phyloP scores from a whole-genome alignment of 2,888 invertebrate genomes.

The Chaitophorus viminalis region DNA sequence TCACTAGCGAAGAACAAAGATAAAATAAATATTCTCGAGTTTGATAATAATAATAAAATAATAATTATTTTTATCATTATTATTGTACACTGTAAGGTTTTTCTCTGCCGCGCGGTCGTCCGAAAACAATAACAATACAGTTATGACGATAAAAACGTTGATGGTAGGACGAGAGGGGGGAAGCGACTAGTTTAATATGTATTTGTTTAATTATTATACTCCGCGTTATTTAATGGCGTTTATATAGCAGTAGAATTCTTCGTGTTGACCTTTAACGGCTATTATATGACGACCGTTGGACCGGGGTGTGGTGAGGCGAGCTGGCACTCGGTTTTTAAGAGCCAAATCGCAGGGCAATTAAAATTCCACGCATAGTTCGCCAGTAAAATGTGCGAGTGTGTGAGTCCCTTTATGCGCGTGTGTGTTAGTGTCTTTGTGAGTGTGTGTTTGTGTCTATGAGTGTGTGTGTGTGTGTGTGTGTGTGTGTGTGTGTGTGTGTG shows the following conservation, averaged over 20 bases:
- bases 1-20: not conserved
- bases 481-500: not conserved
- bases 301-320: not conserved
- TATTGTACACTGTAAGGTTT: too few species aligned
- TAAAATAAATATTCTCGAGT: not conserved
- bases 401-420: not conserved
- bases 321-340: slow-evolving; percentile 29
- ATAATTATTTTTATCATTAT: too few species aligned
- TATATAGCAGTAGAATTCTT: slow-evolving; percentile 20
- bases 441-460: not conserved
- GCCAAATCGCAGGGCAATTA: slow-evolving; percentile 44
- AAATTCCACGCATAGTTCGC: slow-evolving; percentile 49
- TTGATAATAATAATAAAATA: not conserved
- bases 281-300: not conserved
- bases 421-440: not conserved
- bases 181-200: not conserved
- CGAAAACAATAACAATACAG: not conserved
- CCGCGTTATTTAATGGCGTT: slow-evolving; percentile 1
- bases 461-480: not conserved
- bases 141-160: not conserved
- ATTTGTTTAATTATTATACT: slow-evolving; percentile 25
- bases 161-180: not conserved
- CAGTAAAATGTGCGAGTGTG: not conserved
- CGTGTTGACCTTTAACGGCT: slow-evolving; percentile 27
- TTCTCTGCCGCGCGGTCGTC: not conserved